Conservation (phyloP, 2,888 invertebrate species). For the Oligia fasciuncula region DNA sequence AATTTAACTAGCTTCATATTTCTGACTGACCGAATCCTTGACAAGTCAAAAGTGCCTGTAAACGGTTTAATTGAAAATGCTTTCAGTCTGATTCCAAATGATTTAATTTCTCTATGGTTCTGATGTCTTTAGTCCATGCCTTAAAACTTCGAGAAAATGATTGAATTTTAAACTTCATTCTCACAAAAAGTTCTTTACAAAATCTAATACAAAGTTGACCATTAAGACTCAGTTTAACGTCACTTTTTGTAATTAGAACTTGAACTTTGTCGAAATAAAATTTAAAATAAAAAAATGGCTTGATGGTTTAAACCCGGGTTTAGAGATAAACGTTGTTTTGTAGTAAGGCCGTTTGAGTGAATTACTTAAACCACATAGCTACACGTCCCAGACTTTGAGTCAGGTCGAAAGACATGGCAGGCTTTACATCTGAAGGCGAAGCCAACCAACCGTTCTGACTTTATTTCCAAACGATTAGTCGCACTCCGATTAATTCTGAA, state of each 20-base stretch:
- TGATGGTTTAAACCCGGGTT: background rate
- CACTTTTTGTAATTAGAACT: background rate
- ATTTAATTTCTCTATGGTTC: too few relatives aligned
- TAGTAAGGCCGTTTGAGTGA: background rate
- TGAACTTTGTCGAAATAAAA: background rate
- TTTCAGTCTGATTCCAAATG: background rate
- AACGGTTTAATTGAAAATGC: background rate
- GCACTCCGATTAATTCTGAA: conserved; percentile 62
- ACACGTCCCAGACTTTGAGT: conserved; percentile 15
- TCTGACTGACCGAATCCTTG: too few relatives aligned
- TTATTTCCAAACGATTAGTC: conserved; percentile 71
- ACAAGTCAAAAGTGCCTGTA: background rate
- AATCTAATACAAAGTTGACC: background rate
- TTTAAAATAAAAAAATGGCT: background rate
- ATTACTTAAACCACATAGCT: background rate
- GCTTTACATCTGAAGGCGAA: conserved; percentile 43
- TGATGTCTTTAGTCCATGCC: background rate
- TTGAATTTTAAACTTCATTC: background rate
- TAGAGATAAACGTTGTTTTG: background rate
- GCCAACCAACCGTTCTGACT: conserved; percentile 51
- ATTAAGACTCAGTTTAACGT: background rate
- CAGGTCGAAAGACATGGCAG: conserved; percentile 34
- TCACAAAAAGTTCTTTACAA: background rate
- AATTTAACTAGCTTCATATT: too few relatives aligned
- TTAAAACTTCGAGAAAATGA: background rate